Conservation (phyloP, 1,140 invertebrate genomes). For the Charaxes varanes region DNA sequence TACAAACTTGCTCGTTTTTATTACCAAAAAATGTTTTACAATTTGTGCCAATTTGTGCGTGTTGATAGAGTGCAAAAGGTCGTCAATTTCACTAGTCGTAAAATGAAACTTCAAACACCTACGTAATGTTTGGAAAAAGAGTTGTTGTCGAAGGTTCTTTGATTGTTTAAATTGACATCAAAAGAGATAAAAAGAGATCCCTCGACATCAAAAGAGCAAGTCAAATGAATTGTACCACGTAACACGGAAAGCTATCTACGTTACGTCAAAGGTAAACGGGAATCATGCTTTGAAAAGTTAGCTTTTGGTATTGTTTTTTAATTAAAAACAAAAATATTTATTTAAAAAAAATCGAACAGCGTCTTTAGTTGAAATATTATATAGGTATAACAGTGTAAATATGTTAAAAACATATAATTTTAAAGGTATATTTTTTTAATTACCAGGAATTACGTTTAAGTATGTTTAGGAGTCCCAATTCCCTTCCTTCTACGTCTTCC, state of each 20-base stretch:
- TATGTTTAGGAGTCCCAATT: too few relatives aligned
- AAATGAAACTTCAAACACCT: constrained; percentile 1
- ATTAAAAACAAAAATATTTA: not conserved
- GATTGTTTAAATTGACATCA: constrained; percentile 34
- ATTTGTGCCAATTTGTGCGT: constrained; percentile 14
- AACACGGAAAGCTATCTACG: constrained; percentile 42
- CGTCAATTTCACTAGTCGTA: constrained; percentile 19
- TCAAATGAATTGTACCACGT: constrained; percentile 69
- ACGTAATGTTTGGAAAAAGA: constrained; percentile 8
- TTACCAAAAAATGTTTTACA: not conserved
- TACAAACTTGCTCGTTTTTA: constrained; percentile 20
- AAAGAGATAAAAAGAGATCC: constrained; percentile 35
- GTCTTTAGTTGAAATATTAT: too few relatives aligned
- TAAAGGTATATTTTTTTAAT: too few relatives aligned
- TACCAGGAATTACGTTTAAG: too few relatives aligned
- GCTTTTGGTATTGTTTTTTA: constrained; percentile 36
- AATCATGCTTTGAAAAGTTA: constrained; percentile 36
- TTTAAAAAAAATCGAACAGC: not conserved
- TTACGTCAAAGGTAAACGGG: constrained; percentile 11
- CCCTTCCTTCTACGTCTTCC: too few relatives aligned
- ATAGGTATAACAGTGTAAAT: too few relatives aligned
- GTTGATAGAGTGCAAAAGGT: constrained; percentile 18
- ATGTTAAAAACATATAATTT: too few relatives aligned
- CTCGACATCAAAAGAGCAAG: constrained; percentile 64
- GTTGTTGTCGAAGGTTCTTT: constrained; percentile 56